Evolutionary conservation across 1,140 invertebrate species (phyloP).

Genomic region (Drosophila ficusphila): DNA sequence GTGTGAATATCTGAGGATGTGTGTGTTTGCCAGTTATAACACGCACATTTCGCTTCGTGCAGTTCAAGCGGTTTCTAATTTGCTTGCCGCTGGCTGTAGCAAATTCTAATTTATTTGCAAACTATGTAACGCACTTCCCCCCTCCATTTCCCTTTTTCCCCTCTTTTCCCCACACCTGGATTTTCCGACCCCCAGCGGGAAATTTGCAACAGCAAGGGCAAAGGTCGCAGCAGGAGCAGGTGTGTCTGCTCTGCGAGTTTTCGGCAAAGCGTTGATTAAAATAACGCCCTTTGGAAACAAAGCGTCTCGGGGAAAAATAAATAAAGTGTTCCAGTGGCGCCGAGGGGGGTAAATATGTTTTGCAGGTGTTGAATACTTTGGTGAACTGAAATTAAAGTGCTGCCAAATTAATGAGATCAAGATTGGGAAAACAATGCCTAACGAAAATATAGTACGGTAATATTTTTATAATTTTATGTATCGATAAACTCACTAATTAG

Average conservation of each 20-base stretch:
- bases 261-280: slow-evolving; percentile 37
- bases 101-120: slow-evolving; percentile 80
- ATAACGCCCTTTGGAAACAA: slow-evolving; percentile 19
- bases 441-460: no score
- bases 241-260: slow-evolving; percentile 16
- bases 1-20: slow-evolving; percentile 2
- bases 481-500: no score
- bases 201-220: slow-evolving; percentile 14
- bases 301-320: neutral
- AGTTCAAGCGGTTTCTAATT: slow-evolving; percentile 75
- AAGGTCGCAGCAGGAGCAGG: slow-evolving; percentile 44
- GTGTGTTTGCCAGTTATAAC: slow-evolving; percentile 53
- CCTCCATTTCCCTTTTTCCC: no score
- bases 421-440: no score
- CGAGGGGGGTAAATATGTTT: neutral
- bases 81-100: slow-evolving; percentile 69
- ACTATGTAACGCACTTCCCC: slow-evolving; percentile 53
- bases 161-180: no score
- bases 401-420: neutral
- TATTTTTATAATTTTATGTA: no score
- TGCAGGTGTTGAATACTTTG: neutral
- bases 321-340: neutral
- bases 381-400: neutral
- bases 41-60: slow-evolving; percentile 61
- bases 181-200: neutral